A percentile compares a stretch with the other conserved stretches of the same genome.
phyloP scores from a whole-genome alignment of 2,113 vertebrate species.

The Sclerurus mexicanus region DNA sequence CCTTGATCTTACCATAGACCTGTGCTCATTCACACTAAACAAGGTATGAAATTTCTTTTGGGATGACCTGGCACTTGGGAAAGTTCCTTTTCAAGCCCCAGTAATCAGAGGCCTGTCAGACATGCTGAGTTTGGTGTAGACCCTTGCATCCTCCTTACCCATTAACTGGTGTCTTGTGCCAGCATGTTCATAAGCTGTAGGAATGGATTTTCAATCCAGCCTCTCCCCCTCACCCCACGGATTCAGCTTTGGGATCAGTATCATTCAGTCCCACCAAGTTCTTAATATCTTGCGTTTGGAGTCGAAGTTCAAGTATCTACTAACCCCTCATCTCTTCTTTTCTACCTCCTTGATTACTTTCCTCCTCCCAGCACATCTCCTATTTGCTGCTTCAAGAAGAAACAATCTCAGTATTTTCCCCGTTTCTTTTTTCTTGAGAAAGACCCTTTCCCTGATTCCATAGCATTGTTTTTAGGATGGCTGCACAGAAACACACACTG shows the following conservation, averaged over 20 bases:
- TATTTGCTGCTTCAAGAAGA: neutral
- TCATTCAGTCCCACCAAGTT: neutral
- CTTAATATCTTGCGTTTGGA: neutral
- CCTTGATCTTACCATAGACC: neutral
- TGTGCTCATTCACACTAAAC: neutral
- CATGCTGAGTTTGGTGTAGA: neutral
- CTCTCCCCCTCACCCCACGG: neutral
- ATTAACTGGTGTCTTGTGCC: neutral
- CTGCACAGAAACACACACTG: neutral
- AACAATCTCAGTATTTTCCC: neutral
- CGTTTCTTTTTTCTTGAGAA: neutral
- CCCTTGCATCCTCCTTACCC: neutral
- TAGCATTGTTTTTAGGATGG: neutral
- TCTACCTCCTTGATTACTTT: neutral
- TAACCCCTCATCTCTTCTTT: neutral
- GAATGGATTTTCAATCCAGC: neutral
- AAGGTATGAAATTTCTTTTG: neutral
- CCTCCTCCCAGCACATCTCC: neutral
- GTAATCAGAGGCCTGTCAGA: neutral
- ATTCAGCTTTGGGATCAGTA: neutral
- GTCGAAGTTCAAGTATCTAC: neutral
- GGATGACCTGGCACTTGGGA: neutral
- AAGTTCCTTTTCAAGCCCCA: neutral
- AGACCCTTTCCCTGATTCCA: neutral
- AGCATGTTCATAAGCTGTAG: neutral